Base-by-base conservation (phyloP, 2,113 vertebrate species). In the Tragelaphus strepsiceros region DNA sequence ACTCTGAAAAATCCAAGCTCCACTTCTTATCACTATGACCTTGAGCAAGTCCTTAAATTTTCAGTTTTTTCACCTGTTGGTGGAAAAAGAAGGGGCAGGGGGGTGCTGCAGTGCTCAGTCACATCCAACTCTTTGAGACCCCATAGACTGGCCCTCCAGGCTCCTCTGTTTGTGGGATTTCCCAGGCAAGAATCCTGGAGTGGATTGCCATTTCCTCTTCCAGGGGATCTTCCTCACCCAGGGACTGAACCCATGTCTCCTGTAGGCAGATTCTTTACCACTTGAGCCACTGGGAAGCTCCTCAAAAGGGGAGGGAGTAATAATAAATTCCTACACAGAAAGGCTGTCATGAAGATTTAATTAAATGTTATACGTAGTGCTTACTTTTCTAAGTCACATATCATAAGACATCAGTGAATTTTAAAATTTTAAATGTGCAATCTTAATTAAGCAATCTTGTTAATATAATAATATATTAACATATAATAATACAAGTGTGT, bases 31-130 rank as follows among this genome's bases (percentile, higher is more conserved):
- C 74, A 49, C 15, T 59, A 59, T 59, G 53, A 86, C 53, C 35
- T 67, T 74, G 82, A 74, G 35, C 28, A 74, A 92, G 35, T 56
- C 62, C 77, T 49, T 92, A 32, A n/a, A 92, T 54, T 43, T 92
- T 28, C 6, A 92, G 13, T 81, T 61, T 61, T 9, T 84, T 71
- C 28, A 58, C n/a, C 51, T 58, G 35, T n/a, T 51, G 49, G 9
- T 67, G 64, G n/a, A 1, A 28, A 56, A 83, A 53, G 30, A 58
- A 14, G 0, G 17, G 80, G 17, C 0, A 0, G 21, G 1, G 64
- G 9, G n/a, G 5, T 35, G 35, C 21, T 74, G 71, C 22, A 74
- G 11, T 74, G 71, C 35, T 43, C 21, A 74, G 71, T 43, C 35
- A 12, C 35, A 43, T 74, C 21, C 35, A 74, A 74, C 71, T 43